phyloP scores from a whole-genome alignment of 2,797 vertebrate genomes.

The Eulemur albifrons region DNA sequence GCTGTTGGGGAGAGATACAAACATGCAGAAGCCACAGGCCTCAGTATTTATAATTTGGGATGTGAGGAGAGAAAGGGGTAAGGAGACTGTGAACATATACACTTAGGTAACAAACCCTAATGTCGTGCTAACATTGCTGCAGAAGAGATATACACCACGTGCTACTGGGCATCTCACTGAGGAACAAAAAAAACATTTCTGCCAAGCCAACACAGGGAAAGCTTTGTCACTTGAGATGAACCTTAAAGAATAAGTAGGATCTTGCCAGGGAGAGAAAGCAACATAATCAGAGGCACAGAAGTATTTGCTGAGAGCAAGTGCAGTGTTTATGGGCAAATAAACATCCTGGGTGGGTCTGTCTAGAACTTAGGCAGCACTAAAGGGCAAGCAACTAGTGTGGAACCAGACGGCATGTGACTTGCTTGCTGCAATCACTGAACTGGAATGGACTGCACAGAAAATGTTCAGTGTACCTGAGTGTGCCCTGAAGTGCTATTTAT shows the following conservation, averaged over 20 bases:
- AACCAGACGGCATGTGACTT: conserved; percentile 17
- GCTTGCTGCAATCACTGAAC: neutral
- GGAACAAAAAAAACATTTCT: neutral
- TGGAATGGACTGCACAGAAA: conserved; percentile 17
- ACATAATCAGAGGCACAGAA: neutral
- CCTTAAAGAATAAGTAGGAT: neutral
- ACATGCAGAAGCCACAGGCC: neutral
- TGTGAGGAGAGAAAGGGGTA: neutral
- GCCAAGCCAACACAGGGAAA: neutral
- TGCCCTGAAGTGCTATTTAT: conserved; percentile 57
- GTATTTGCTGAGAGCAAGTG: neutral
- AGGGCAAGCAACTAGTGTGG: neutral
- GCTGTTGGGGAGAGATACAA: neutral
- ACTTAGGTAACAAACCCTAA: neutral
- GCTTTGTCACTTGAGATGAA: neutral
- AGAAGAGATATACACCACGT: rapidly evolving
- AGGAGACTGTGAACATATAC: neutral
- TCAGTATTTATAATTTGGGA: neutral
- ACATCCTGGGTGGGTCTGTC: neutral
- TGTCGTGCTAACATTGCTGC: neutral
- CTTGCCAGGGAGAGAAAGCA: neutral
- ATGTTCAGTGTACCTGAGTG: neutral
- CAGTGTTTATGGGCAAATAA: neutral
- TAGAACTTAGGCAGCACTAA: neutral
- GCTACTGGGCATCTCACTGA: neutral